These are phyloP conservation scores for Plagodis pulveraria DNA, from an alignment of 2,888 invertebrate genomes.

Conservation along the genomic window DNA sequence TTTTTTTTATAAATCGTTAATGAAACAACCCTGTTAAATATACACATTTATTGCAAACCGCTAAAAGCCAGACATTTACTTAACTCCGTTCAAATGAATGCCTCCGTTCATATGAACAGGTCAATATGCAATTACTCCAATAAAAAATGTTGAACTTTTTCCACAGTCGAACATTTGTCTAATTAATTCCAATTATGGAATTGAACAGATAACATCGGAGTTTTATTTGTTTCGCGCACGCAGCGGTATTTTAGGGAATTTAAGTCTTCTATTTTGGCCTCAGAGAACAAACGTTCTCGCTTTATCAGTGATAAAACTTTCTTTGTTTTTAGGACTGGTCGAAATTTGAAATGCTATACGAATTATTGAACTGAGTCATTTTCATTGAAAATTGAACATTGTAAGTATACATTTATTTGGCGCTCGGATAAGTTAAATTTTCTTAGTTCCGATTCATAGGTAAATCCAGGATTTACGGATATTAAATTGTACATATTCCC, in stretches of 20 bases:
- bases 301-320: background rate
- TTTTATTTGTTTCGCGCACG: slow-evolving; percentile 40
- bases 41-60: slow-evolving; percentile 14
- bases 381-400: no score
- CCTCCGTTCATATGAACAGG: slow-evolving; percentile 5
- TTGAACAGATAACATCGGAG: slow-evolving; percentile 36
- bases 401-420: no score
- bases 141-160: slow-evolving; percentile 31
- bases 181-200: slow-evolving; percentile 43
- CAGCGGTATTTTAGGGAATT: slow-evolving; percentile 14
- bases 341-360: background rate
- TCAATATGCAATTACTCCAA: slow-evolving; percentile 17
- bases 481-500: no score
- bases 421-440: no score
- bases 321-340: background rate
- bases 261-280: background rate
- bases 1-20: no score
- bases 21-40: background rate
- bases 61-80: slow-evolving; percentile 13
- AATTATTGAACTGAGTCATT: no score
- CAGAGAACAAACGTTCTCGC: background rate
- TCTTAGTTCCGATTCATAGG: no score
- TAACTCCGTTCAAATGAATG: slow-evolving; percentile 12
- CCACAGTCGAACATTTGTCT: slow-evolving; percentile 33
- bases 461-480: no score